Evolutionary conservation across 1,140 invertebrate genomes (phyloP).

Genomic region (Bemisia tabaci): DNA sequence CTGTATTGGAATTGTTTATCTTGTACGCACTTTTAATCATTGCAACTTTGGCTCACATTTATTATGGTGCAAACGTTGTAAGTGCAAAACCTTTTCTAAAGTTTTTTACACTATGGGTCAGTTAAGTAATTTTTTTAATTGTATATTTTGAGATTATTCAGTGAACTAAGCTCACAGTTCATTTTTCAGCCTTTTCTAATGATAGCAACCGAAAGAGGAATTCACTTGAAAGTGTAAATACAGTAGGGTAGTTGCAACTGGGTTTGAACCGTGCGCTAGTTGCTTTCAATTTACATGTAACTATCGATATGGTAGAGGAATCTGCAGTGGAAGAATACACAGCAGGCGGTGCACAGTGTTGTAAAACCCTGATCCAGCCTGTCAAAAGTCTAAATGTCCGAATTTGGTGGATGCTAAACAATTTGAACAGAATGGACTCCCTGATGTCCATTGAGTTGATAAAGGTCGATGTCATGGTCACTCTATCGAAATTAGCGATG

Average conservation of each 20-base stretch:
- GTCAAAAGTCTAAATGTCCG: constrained; percentile 5
- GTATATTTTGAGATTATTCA: constrained; percentile 6
- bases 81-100: constrained; percentile 27
- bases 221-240: background rate
- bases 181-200: background rate
- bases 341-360: too few species aligned
- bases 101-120: background rate
- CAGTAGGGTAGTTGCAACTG: too few species aligned
- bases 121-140: background rate
- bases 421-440: background rate
- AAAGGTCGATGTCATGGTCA: too few species aligned
- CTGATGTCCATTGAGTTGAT: too few species aligned
- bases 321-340: too few species aligned
- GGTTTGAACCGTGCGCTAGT: too few species aligned
- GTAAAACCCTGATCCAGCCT: background rate
- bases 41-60: constrained; percentile 63
- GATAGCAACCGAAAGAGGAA: constrained; percentile 3
- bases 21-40: constrained; percentile 59
- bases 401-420: constrained; percentile 2
- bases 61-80: constrained; percentile 86
- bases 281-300: too few species aligned
- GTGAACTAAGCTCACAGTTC: background rate
- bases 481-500: background rate
- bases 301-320: too few species aligned
- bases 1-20: constrained; percentile 45